phyloP scores from a whole-genome alignment of 2,113 vertebrate genomes.

The Centropus unirufus region DNA sequence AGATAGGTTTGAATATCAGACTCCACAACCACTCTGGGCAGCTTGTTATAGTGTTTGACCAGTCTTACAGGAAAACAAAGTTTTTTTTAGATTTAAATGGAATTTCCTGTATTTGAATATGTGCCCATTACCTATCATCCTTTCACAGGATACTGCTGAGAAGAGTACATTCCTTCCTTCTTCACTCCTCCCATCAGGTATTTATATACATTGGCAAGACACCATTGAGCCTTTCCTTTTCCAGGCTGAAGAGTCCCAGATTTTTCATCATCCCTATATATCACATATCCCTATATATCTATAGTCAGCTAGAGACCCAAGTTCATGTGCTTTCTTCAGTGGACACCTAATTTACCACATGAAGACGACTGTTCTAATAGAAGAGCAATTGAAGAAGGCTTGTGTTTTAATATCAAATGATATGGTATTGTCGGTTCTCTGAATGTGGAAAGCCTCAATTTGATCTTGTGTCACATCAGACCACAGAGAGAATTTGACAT shows the following conservation, averaged over 20 bases:
- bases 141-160: neutral
- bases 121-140: neutral
- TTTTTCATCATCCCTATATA: neutral
- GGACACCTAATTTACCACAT: neutral
- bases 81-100: neutral
- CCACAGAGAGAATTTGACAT: neutral
- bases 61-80: neutral
- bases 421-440: neutral
- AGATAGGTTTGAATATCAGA: neutral
- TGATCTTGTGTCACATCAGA: neutral
- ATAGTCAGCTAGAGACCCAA: neutral
- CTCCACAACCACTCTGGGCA: neutral
- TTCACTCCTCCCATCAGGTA: neutral
- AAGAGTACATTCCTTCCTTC: neutral
- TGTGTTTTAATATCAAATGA: neutral
- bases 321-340: neutral
- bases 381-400: neutral
- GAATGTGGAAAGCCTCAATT: neutral
- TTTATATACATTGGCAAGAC: neutral
- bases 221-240: neutral
- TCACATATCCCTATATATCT: neutral
- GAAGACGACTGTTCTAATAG: neutral
- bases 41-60: neutral
- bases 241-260: neutral
- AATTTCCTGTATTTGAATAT: neutral